phyloP scores from a whole-genome alignment of 1,140 invertebrate species.

The Drosophila azteca region DNA sequence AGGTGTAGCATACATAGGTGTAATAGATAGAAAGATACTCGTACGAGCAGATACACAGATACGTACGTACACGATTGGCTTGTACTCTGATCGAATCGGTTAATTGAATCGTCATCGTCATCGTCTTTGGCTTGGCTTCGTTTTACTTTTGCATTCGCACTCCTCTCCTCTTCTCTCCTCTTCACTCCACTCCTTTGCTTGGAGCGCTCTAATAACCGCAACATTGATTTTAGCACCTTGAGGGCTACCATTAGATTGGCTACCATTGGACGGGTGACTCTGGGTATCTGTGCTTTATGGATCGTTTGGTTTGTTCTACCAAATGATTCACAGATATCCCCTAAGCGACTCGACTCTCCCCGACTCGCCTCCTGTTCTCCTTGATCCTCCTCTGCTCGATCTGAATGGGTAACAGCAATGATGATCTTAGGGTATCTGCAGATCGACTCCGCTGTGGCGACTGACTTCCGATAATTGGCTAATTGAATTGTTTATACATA shows the following conservation, averaged over 20 bases:
- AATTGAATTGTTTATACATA: slow-evolving; percentile 53
- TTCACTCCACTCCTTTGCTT: neutral
- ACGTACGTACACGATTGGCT: slow-evolving; percentile 1
- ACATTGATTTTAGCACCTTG: slow-evolving; percentile 67
- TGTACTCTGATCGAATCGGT: slow-evolving; percentile 12
- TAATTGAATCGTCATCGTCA: slow-evolving; percentile 58
- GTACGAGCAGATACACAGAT: too few relatives aligned
- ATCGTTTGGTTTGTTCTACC: too few relatives aligned
- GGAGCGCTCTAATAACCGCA: slow-evolving; percentile 75
- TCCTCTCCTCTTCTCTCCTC: too few relatives aligned
- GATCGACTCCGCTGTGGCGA: neutral
- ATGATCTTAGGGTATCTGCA: slow-evolving; percentile 3
- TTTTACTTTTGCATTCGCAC: slow-evolving; percentile 39
- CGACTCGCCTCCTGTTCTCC: neutral
- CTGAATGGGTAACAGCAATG: too few relatives aligned
- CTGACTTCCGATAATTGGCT: slow-evolving; percentile 30
- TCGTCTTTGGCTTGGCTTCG: slow-evolving; percentile 55
- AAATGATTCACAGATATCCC: too few relatives aligned
- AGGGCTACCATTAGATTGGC: neutral
- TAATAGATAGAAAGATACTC: neutral
- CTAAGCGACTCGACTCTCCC: too few relatives aligned
- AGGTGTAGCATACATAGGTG: too few relatives aligned
- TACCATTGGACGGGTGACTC: too few relatives aligned
- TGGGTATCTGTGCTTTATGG: too few relatives aligned
- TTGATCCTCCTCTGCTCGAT: too few relatives aligned